A percentile compares a stretch with the other conserved stretches of the same genome.
Evolutionary conservation across 53 echinoderm and acorn worm genomes (phyloP).

Genomic region (Henricia sp.): DNA sequence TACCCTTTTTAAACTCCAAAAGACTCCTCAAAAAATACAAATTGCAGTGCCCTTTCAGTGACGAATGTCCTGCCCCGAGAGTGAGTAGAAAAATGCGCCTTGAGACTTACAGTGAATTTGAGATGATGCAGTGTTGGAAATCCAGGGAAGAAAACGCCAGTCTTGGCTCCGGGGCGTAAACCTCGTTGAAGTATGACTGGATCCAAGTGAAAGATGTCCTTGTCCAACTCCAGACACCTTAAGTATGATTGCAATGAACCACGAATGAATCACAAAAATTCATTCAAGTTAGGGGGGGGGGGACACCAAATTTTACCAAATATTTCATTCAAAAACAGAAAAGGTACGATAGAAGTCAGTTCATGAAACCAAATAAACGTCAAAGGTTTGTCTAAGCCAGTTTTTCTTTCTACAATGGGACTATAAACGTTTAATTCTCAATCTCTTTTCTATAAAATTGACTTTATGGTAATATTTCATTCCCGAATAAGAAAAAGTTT

Average conservation of each 20-base stretch:
- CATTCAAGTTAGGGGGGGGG: background rate
- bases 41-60: too few species aligned
- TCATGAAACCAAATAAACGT: too few species aligned
- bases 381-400: too few species aligned
- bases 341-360: background rate
- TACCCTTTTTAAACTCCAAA: too few species aligned
- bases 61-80: too few species aligned
- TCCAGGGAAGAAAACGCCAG: conserved; percentile 95
- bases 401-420: too few species aligned
- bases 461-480: too few species aligned
- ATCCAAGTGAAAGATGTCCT: conserved; percentile 65
- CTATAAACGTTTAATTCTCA: too few species aligned
- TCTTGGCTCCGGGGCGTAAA: conserved; percentile 69
- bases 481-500: too few species aligned
- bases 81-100: too few species aligned
- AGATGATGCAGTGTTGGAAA: conserved; percentile 96
- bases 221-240: conserved; percentile 66
- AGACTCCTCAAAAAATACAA: too few species aligned
- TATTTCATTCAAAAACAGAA: background rate
- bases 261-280: background rate
- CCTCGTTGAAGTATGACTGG: conserved; percentile 58
- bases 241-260: background rate
- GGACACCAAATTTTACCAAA: background rate
- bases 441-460: too few species aligned
- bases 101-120: conserved; percentile 75